These are phyloP conservation scores for Barnardius zonarius DNA, from an alignment of 2,113 vertebrate species.

Conservation along the genomic window DNA sequence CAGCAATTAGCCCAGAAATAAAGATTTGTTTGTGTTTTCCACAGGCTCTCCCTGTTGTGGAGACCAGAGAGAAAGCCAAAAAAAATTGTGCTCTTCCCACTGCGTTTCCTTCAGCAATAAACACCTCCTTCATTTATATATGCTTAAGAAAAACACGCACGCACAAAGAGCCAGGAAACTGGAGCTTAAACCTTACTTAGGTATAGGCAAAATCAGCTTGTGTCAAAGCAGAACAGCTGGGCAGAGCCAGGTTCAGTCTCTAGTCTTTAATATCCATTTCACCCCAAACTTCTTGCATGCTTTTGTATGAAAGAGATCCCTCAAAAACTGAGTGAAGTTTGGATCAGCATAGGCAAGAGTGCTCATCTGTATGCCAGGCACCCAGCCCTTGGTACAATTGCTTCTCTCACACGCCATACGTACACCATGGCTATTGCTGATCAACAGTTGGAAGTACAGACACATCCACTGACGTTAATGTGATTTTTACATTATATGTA, in stretches of 20 bases:
- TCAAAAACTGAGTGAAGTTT: not conserved
- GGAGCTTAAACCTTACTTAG: not conserved
- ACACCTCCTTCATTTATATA: constrained; percentile 20
- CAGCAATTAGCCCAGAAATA: constrained; percentile 51
- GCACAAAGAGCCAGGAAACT: not conserved
- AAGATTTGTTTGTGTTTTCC: constrained; percentile 55
- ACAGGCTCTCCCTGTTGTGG: constrained; percentile 42
- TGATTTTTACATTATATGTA: not conserved
- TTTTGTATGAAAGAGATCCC: not conserved
- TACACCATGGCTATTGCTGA: not conserved
- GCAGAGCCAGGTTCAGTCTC: not conserved
- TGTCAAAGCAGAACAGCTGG: not conserved
- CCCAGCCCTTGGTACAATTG: not conserved
- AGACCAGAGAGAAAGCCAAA: constrained; percentile 42
- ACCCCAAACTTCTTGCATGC: not conserved
- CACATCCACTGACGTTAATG: not conserved
- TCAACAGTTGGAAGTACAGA: not conserved
- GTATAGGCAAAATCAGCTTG: not conserved
- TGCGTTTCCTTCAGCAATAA: constrained; percentile 59
- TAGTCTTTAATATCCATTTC: not conserved
- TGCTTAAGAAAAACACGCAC: not conserved
- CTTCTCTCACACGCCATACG: not conserved
- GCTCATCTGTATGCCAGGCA: not conserved
- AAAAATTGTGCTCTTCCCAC: constrained; percentile 29
- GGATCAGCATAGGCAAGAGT: not conserved